Base-by-base conservation (phyloP, 2,797 vertebrate genomes). In the Peromyscus melanophrys region DNA sequence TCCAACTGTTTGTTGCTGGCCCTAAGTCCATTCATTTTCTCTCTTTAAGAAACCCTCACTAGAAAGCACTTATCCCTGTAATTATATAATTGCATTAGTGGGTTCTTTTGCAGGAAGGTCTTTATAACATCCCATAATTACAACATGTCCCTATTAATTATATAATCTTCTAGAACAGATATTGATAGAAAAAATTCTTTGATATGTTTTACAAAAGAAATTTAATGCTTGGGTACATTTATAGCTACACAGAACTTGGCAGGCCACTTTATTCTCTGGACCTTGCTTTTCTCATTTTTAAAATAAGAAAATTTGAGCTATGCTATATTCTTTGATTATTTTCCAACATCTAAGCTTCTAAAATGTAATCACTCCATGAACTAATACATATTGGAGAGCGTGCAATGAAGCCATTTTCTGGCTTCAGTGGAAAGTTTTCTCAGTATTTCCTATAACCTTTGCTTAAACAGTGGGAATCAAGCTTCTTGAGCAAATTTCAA, bases 41-140 rank as follows among this genome's bases (percentile, higher is more conserved):
- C 65, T 83, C 73, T 88, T 89, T 91, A 90, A 94, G 75, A 93
- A 88, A 92, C 63, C 89, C 82, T 95, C 61, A 89, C 52, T 94
- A 81, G 85, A 96, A 97, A 96, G 17, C 67, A 82, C n/a, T 92
- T 92, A 90, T 85, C n/a, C 21, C 29, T 85, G n/a, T 94, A 96
- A 95, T 92, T 90, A 90, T 37, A 63, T 85, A 94, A 96, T 97
- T 92, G 6, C 63, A 92, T 91, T 92, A 96, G 55, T 92, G 61
- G 31, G 55, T 76, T 92, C 49, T 93, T 95, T 96, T 92, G 59
- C 93, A 95, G 55, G 84, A 84, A 6, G 31, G 1, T 96, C 49
- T 96, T 97, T 73, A 90, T 92, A 96, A 95, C 21, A 77, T 95
- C 65, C 43, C 76, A 83, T 77, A 97, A 95, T 95, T 97, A 95